Evolutionary conservation across 2,797 vertebrate species (phyloP).

Genomic region (Sebastes alutus): DNA sequence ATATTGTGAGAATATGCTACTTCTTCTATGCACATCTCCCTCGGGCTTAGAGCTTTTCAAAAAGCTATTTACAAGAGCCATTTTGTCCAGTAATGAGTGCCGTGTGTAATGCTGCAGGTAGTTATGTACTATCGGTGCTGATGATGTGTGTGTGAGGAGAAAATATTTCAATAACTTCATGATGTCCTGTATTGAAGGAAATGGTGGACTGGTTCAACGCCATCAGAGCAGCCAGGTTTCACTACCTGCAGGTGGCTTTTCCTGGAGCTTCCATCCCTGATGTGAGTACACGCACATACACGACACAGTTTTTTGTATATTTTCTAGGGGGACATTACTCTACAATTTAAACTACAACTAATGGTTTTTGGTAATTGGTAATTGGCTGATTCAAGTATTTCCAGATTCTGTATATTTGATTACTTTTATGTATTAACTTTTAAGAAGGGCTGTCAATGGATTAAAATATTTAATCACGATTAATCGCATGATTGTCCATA

Average conservation of each 20-base stretch:
- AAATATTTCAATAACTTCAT: not conserved
- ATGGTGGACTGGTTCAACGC: constrained; percentile 98
- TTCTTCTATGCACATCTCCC: not conserved
- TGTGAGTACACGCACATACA: constrained; percentile 78
- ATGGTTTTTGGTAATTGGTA: not conserved
- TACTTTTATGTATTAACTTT: not conserved
- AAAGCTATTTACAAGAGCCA: not conserved
- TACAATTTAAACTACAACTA: not conserved
- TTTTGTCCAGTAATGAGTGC: not conserved
- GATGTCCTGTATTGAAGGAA: constrained; percentile 82
- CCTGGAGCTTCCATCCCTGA: constrained; percentile 87
- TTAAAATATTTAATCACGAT: too few species aligned
- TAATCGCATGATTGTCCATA: too few species aligned
- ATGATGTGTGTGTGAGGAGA: not conserved
- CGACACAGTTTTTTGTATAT: not conserved
- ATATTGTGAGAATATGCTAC: not conserved
- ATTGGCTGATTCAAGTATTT: not conserved
- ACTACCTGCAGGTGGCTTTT: constrained; percentile 96
- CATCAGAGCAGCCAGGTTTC: constrained; percentile 94
- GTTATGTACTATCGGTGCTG: not conserved
- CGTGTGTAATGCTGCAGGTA: not conserved
- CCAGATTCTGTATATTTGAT: not conserved
- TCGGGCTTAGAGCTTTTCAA: not conserved
- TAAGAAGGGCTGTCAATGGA: too few species aligned
- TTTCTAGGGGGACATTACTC: not conserved